Base-by-base conservation (phyloP, 1,140 invertebrate species). In the Bradynema listronoti region DNA sequence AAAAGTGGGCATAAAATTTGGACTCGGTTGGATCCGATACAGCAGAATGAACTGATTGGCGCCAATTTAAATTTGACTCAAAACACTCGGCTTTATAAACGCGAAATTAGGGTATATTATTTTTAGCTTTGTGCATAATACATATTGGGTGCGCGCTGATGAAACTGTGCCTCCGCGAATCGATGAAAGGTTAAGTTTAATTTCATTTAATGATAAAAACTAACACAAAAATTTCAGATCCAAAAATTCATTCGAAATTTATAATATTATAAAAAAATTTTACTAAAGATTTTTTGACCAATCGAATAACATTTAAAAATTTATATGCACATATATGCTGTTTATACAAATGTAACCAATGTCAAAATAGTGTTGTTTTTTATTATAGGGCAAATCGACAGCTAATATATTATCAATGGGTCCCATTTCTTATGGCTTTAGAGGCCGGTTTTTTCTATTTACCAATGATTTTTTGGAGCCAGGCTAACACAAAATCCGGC, bases 391-490 rank as follows among this genome's bases (percentile, higher is more conserved):
- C 63, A 7, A 41, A 58, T 22, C 68, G 68, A 14, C 76, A 78
- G 53, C 46, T 77, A 1, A 66, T 67, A 7, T 81, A 82, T 58
- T 81, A 82, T 62, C 81, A 82, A 69, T 82, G 80, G 80, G 80
- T 81, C 1, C 74, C 76, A 0, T 78, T 82, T 61, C 59, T 82
- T 25, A 68, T 82, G 50, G 75, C 78, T 14, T 61, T 81, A 4
- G 74, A 81, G 63, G 81, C 84, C 1, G 86, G 81, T 42, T 63
- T 81, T 50, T 83, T 83, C 71, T 82, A 83, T 61, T 56, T 79
- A 27, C 81, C 83, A 1, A 73, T 79, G 5, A 78, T 78, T 22
- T 66, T 83, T 41, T 83, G 82, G 82, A 55, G 68, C 9, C 43
- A 68, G 53, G 55, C 64, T 27, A 66, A 64, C 24, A 60, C 34